Base-by-base conservation (phyloP, 1,140 invertebrate genomes). In the Mercenaria mercenaria region DNA sequence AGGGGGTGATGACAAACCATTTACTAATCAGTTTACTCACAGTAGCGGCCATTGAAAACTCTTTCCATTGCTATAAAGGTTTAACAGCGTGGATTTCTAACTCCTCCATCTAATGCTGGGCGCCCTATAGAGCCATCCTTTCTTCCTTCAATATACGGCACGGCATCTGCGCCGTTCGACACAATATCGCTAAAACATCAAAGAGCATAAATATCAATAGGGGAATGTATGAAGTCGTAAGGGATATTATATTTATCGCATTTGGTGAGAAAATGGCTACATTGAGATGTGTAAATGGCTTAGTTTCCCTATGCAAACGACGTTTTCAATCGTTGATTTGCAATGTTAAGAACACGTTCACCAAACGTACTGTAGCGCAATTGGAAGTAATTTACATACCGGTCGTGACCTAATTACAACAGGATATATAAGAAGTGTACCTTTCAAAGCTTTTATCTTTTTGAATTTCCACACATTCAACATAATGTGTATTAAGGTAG, bases 231-330 rank as follows among this genome's bases (percentile, higher is more conserved):
- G 79, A 34, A 47, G 50, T 67, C 26, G 80, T 83, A 91, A 91
- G 84, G 88, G 92, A 92, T 92, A 91, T 92, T 90, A 92, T 88
- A 91, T 91, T 92, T 91, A 91, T 84, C 88, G 81, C 85, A 77
- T 80, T 91, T 87, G 79, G 84, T 88, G 80, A 79, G 52, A 86
- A 90, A 90, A 80, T 67, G 81, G 43, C 76, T 87, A 56, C 64
- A 52, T 88, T 83, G 67, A 83, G 20, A 69, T 85, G 64, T 85
- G 34, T 85, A 85, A 85, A 85, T 72, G 83, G 43, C 67, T 72
- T 56, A 50, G 47, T 85, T 74, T 56, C 34, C 52, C 32, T 52
- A 37, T 39, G 59, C 50, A n/a, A 59, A 81, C 79, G 50, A 56
- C 43, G 52, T 80, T 52, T 34, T 32, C 2, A 61, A 39, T 37